These are phyloP conservation scores for Panurus biarmicus DNA, from an alignment of 2,113 vertebrate species.

Conservation along the genomic window DNA sequence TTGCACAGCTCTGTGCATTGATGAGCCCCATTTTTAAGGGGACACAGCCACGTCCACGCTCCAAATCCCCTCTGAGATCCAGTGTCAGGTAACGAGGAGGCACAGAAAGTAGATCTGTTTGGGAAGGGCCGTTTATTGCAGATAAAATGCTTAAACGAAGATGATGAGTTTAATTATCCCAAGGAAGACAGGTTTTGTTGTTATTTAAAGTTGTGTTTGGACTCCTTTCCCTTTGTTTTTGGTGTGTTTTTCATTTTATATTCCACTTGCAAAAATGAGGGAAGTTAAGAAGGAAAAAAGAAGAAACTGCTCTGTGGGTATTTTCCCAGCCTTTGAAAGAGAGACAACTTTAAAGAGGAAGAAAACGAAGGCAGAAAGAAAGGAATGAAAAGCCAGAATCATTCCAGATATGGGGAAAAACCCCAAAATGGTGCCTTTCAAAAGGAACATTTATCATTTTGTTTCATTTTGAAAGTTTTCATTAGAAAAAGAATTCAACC, in stretches of 20 bases:
- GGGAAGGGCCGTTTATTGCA: not conserved
- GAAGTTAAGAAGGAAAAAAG: not conserved
- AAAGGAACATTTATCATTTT: not conserved
- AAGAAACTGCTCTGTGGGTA: not conserved
- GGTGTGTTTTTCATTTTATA: not conserved
- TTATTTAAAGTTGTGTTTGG: not conserved
- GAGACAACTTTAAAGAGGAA: not conserved
- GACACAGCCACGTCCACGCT: fast-evolving
- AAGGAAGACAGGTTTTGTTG: not conserved
- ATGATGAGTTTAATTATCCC: not conserved
- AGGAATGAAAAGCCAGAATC: not conserved
- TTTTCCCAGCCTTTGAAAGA: not conserved
- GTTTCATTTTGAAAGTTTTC: constrained; percentile 17
- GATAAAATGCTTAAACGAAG: not conserved
- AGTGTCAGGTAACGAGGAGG: not conserved
- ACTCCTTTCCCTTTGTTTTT: not conserved
- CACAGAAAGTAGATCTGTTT: not conserved
- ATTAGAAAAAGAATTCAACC: constrained; percentile 13
- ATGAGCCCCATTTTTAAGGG: not conserved
- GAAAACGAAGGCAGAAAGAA: not conserved
- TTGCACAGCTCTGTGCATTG: not conserved
- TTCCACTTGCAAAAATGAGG: not conserved
- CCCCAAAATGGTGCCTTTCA: not conserved
- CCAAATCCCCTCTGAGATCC: not conserved
- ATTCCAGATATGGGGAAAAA: not conserved